phyloP scores from a whole-genome alignment of 2,888 invertebrate species.

The Drosophila anomalata region DNA sequence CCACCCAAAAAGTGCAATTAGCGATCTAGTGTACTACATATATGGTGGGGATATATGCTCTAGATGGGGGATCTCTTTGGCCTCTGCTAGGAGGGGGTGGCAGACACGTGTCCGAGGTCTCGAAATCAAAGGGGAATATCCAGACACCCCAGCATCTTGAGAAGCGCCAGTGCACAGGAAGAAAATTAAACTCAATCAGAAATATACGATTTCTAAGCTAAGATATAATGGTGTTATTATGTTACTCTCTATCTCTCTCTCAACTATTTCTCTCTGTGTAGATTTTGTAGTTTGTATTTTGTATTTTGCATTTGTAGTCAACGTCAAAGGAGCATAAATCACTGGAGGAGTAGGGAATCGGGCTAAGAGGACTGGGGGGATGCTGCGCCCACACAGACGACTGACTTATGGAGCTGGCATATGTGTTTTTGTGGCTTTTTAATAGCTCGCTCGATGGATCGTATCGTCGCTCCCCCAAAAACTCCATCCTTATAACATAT shows the following conservation, averaged over 20 bases:
- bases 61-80: background rate
- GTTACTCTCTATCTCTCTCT: background rate
- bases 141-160: constrained; percentile 27
- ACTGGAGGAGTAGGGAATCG: constrained; percentile 32
- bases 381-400: constrained; percentile 64
- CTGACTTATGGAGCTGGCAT: constrained; percentile 70
- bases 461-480: constrained; percentile 18
- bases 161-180: constrained; percentile 18
- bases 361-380: constrained; percentile 9
- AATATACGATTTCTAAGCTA: too few relatives aligned
- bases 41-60: constrained; percentile 1
- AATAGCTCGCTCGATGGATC: constrained; percentile 66
- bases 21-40: constrained; percentile 32
- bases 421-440: constrained; percentile 70
- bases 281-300: constrained; percentile 39
- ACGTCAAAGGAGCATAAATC: constrained; percentile 72
- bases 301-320: constrained; percentile 42
- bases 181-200: background rate
- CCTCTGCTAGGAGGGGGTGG: constrained; percentile 3
- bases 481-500: constrained; percentile 23
- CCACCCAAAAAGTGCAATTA: constrained; percentile 69
- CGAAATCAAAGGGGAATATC: constrained; percentile 63
- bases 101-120: constrained; percentile 42
- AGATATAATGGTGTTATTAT: too few relatives aligned
- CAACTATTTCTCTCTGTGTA: constrained; percentile 23